These are phyloP conservation scores for Argyrosomus regius DNA, from an alignment of 2,797 vertebrate genomes.

Conservation along the genomic window DNA sequence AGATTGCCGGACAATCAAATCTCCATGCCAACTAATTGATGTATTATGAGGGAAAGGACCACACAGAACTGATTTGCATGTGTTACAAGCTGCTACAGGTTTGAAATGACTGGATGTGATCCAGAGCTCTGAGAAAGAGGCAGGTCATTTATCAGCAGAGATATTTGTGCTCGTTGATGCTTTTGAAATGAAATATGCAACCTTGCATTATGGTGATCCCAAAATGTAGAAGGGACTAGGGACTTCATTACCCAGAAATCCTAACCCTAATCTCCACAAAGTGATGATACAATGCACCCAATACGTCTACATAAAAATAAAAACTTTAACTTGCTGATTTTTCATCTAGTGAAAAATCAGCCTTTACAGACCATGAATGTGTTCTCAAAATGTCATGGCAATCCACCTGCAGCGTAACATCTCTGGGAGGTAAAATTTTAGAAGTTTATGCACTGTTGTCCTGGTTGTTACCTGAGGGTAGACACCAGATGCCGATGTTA, in stretches of 20 bases:
- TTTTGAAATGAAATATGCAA: not conserved
- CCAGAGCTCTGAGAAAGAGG: conserved; percentile 1
- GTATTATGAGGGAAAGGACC: conserved; percentile 44
- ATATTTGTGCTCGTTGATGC: not conserved
- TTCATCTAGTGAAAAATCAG: not conserved
- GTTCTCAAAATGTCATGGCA: not conserved
- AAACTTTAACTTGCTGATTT: not conserved
- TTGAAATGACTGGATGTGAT: conserved; percentile 25
- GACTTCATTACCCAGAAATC: not conserved
- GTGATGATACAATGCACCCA: not conserved
- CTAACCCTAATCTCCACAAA: too few relatives aligned
- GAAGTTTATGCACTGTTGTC: too few relatives aligned
- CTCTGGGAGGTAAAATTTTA: too few relatives aligned
- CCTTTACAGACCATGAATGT: not conserved
- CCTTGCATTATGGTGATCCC: not conserved
- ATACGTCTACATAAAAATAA: not conserved
- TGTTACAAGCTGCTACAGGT: conserved; percentile 23
- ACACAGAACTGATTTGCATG: conserved; percentile 48
- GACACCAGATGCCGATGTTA: too few relatives aligned
- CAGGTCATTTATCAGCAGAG: not conserved
- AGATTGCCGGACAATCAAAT: conserved; percentile 55
- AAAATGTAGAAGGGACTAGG: not conserved
- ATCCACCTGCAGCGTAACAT: not conserved
- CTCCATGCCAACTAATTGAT: conserved; percentile 64
- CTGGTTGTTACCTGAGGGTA: too few relatives aligned